Percentiles rank a stretch among this genome's conserved stretches.
Evolutionary conservation across 2,797 vertebrate genomes (phyloP).

Genomic region (Rhinatrema bivittatum): DNA sequence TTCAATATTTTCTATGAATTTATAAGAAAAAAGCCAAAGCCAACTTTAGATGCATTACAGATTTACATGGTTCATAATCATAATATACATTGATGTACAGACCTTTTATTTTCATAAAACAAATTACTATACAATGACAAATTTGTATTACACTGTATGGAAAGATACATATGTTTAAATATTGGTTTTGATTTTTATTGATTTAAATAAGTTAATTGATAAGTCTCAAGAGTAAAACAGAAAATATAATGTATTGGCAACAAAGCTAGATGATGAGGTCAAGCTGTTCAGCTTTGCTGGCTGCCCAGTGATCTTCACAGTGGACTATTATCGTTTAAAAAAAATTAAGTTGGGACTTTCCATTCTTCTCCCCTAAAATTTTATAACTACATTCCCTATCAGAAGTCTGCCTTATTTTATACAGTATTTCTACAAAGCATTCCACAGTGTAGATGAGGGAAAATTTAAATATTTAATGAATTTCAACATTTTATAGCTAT

Average conservation of each 20-base stretch:
- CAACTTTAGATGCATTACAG: constrained; percentile 71
- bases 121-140: constrained; percentile 72
- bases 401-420: constrained; percentile 94
- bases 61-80: constrained; percentile 68
- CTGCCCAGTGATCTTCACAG: no score
- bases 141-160: constrained; percentile 85
- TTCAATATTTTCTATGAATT: constrained; percentile 84
- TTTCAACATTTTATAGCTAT: constrained; percentile 85
- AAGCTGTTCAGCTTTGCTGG: no score
- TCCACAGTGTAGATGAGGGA: constrained; percentile 67
- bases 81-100: constrained; percentile 68
- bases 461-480: constrained; percentile 71
- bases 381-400: constrained; percentile 79
- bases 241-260: constrained; percentile 19
- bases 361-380: constrained; percentile 59
- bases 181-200: constrained; percentile 66
- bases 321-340: constrained; percentile 2
- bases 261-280: no score
- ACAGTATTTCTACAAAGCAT: constrained; percentile 90
- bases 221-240: constrained; percentile 25
- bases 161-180: constrained; percentile 70
- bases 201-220: constrained; percentile 64
- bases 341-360: constrained; percentile 63
- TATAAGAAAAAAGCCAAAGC: constrained; percentile 81
- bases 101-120: constrained; percentile 82